Base-by-base conservation (phyloP, 1,140 invertebrate genomes). In the Drosophila chauvacae region DNA sequence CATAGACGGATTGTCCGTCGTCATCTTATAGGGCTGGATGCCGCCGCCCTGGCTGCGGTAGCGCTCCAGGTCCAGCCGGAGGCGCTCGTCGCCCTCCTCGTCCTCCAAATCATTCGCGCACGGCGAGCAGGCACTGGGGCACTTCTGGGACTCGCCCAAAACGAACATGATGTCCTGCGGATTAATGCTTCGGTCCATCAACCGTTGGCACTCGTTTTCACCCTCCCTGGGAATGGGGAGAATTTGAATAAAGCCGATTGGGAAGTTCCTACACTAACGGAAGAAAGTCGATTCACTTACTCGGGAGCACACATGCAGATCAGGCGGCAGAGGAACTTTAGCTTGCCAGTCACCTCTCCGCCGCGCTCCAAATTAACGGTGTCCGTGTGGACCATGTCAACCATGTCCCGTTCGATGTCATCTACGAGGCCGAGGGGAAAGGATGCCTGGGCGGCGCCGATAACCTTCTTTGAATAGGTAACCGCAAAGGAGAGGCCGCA, bases 81-180 rank as follows among this genome's bases (percentile, higher is more conserved):
- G 65, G 0, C 39, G 65, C 10, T 66, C 65, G 13, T 84, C 81
- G 4, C 59, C 81, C 23, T 53, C 66, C 3, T 80, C 62, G 0
- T 50, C 10, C 1, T 41, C 33, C 20, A 66, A 10, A 1, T 47
- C 35, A 37, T 80, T 64, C 1, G 9, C 18, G n/a, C 81, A 84
- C 2, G 66, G 65, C 42, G 65, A 76, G 35, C 56, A 63, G 28
- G 62, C 39, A 28, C 39, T 66, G 13, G 81, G 61, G 41, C 77
- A 84, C 1, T 20, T 23, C 42, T 84, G 81, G 0, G 61, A 56
- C 33, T 84, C 76, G 7, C 81, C 81, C 77, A 84, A 35, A 6
- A 84, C 66, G 18, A 84, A 84, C 48, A 84, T 64, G 4, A 84
- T 80, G 28, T 84, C 81, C 37, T 65, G 55, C 10, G 81, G 71